A percentile compares a stretch with the other conserved stretches of the same genome.
These are phyloP conservation scores for Drosophila busckii DNA, from an alignment of 1,140 invertebrate genomes.

Conservation along the genomic window DNA sequence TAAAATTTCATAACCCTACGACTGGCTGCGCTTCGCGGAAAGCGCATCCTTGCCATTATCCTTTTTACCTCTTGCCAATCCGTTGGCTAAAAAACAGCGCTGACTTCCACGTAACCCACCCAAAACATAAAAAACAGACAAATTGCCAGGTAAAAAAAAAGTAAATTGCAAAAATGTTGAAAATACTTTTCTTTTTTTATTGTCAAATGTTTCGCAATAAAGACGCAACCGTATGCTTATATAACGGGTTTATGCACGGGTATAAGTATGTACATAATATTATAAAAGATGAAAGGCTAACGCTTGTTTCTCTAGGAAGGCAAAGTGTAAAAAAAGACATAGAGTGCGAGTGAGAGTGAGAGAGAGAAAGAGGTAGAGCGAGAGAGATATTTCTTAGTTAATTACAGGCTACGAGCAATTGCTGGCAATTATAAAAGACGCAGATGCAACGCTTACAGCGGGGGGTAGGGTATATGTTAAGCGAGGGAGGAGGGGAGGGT, in stretches of 20 bases:
- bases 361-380: neutral
- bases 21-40: constrained; percentile 28
- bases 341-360: neutral
- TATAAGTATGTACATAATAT: too few species aligned
- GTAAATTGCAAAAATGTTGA: constrained; percentile 8
- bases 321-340: constrained; percentile 2
- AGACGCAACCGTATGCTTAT: constrained; percentile 51
- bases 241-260: constrained; percentile 58
- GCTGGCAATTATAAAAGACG: constrained; percentile 68
- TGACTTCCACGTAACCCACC: constrained; percentile 46
- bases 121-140: neutral
- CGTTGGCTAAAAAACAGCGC: constrained; percentile 60
- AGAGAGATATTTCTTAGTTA: constrained; percentile 15
- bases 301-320: too few species aligned
- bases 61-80: constrained; percentile 76
- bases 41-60: constrained; percentile 31
- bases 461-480: neutral
- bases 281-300: too few species aligned
- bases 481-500: too few species aligned
- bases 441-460: constrained; percentile 53
- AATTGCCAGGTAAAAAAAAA: constrained; percentile 28
- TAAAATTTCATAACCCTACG: constrained; percentile 75
- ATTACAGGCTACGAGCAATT: constrained; percentile 34
- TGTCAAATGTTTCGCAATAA: constrained; percentile 49
- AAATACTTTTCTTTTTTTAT: constrained; percentile 13